Percentiles rank a stretch among this genome's conserved stretches.
Conservation (phyloP, 2,797 vertebrate species). For the Spea hammondii region DNA sequence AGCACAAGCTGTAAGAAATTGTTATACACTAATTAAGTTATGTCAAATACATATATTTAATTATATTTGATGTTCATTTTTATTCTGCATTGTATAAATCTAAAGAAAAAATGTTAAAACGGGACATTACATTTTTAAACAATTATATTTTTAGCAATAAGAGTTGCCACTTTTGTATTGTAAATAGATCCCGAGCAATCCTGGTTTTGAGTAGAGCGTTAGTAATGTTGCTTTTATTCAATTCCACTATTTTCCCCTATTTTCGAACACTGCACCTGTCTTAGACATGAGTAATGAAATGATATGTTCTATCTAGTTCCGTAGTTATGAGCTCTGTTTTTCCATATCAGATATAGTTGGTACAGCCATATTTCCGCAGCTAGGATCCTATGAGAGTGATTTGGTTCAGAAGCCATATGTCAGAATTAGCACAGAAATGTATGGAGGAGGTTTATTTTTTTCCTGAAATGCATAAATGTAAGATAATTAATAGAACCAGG, state of each 20-base stretch:
- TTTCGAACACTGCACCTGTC: background rate
- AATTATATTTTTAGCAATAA: background rate
- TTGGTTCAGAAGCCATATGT: background rate
- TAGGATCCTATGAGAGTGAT: background rate
- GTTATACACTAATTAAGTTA: too few species aligned
- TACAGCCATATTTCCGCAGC: constrained; percentile 18
- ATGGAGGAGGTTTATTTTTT: too few species aligned
- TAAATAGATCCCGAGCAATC: background rate
- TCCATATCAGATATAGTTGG: constrained; percentile 5
- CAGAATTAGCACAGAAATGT: too few species aligned
- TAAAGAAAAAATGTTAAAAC: background rate
- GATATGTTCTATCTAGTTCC: background rate
- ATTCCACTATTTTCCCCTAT: background rate
- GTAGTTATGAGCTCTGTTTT: background rate
- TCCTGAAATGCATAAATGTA: too few species aligned
- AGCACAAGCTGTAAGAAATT: too few species aligned
- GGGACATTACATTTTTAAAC: background rate
- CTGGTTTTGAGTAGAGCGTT: background rate
- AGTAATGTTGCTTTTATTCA: background rate
- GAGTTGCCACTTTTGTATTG: background rate
- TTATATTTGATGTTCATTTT: too few species aligned
- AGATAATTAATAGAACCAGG: too few species aligned
- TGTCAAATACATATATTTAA: too few species aligned
- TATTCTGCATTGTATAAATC: too few species aligned
- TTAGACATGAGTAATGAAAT: constrained; percentile 23